phyloP scores from a whole-genome alignment of 2,888 invertebrate genomes.

The Cabera pusaria region DNA sequence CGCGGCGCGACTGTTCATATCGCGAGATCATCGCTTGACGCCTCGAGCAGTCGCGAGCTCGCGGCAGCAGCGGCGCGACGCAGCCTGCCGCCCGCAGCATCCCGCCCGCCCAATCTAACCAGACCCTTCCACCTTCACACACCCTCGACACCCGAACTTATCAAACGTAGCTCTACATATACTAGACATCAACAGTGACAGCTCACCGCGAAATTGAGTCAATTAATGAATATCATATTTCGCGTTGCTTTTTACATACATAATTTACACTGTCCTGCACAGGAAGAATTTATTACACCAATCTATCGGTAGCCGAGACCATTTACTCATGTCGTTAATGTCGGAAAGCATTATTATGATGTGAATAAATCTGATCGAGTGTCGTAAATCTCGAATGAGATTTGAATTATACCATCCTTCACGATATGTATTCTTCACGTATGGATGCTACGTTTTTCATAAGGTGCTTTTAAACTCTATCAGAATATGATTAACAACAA shows the following conservation, averaged over 20 bases:
- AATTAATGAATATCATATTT: slow-evolving; percentile 57
- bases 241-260: slow-evolving; percentile 49
- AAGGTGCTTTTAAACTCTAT: not conserved
- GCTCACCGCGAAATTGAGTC: slow-evolving; percentile 57
- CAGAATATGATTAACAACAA: not conserved
- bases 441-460: slow-evolving; percentile 4
- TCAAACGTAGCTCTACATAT: slow-evolving; percentile 45
- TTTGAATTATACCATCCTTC: not conserved
- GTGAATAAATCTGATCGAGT: slow-evolving; percentile 7
- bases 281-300: slow-evolving; percentile 48
- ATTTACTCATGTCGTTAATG: slow-evolving; percentile 19
- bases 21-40: slow-evolving; percentile 47
- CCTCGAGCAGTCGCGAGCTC: slow-evolving; percentile 26
- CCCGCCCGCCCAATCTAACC: slow-evolving; percentile 33
- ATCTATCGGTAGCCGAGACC: slow-evolving; percentile 38
- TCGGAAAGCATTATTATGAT: slow-evolving; percentile 15
- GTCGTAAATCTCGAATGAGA: slow-evolving; percentile 9
- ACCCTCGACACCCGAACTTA: slow-evolving; percentile 15
- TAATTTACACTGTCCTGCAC: slow-evolving; percentile 40
- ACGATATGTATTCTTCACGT: slow-evolving; percentile 3
- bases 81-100: slow-evolving; percentile 32
- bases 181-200: slow-evolving; percentile 51
- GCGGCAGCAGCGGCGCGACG: slow-evolving; percentile 24
- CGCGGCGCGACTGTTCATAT: slow-evolving; percentile 42
- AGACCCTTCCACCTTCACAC: slow-evolving; percentile 13